Base-by-base conservation (phyloP, 2,797 vertebrate genomes). In the Coreius guichenoti region DNA sequence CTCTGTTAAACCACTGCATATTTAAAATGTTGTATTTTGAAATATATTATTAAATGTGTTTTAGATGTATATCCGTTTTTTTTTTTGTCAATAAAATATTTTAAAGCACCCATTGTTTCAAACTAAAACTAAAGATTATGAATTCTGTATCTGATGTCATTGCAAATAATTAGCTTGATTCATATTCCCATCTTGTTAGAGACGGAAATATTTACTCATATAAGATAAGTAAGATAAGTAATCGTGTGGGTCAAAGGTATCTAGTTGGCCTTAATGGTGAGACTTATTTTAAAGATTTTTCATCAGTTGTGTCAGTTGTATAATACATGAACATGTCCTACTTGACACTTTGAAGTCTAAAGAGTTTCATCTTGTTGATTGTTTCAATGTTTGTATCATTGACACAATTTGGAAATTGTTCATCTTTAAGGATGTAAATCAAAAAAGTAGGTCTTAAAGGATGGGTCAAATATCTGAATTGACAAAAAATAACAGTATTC, bases 1-100 rank as follows among this genome's bases (percentile, higher is more conserved):
- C 49, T 74, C 65, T 68, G 43, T 82, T 80, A 85, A 77, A 81
- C 29, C 78, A 85, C 78, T 85, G 58, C 86, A 78, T 89, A 87
- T 90, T 80, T 83, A 91, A 86, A 39, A 79, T 87, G 56, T 76
- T 89, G 77, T 88, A 89, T 79, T 84, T 85, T 81, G 45, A 74
- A 82, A 75, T 82, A 45, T 83, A 80, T 86, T 68, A 81, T 81
- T 23, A 79, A 39, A 74, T 89, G 75, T 88, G 87, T 87, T 87
- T 86, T 76, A 78, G 84, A 87, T 33, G 69, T 56, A 54, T 81
- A 70, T 82, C 14, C 16, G 29, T 75, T 45, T 85, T 81, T 36
- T 36, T 75, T 58, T 87, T 90, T 76, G 83, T 80, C 86, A 90
- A 87, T 90, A 89, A 90, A 91, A 87, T 80, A 77, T 85, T 80